A percentile compares a stretch with the other conserved stretches of the same genome.
phyloP scores from a whole-genome alignment of 2,797 vertebrate species.

The Oreochromis mossambicus region DNA sequence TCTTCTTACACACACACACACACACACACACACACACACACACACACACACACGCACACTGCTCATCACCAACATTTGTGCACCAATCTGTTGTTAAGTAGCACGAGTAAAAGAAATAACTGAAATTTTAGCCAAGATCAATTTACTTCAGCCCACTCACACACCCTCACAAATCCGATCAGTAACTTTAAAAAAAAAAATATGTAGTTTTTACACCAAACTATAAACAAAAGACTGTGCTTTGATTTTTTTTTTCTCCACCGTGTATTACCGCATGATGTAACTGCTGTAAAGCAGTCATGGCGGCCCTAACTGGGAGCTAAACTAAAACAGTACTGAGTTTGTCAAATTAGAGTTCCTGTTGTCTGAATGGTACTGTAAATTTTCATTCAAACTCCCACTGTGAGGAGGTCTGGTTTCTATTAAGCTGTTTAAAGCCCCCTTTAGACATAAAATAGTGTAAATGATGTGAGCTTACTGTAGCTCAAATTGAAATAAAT shows the following conservation, averaged over 20 bases:
- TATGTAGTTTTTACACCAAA: not conserved
- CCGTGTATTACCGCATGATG: not conserved
- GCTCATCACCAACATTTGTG: not conserved
- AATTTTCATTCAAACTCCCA: not conserved
- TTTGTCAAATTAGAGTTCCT: not conserved
- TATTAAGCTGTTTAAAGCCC: not conserved
- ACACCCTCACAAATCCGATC: conserved; percentile 15
- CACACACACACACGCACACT: not conserved
- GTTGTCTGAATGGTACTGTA: not conserved
- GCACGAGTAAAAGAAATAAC: not conserved
- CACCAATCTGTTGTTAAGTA: conserved; percentile 12
- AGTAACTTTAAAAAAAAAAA: not conserved
- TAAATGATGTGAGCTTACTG: not conserved
- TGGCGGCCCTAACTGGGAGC: not conserved
- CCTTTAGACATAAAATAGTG: not conserved
- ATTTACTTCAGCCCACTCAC: conserved; percentile 46
- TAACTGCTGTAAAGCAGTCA: not conserved
- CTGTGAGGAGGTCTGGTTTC: not conserved
- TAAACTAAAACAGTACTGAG: not conserved
- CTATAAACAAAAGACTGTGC: not conserved
- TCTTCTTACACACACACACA: not conserved
- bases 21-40: not conserved
- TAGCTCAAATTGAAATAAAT: not conserved
- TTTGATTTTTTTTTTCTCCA: not conserved
- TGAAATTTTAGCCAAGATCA: conserved; percentile 40